A percentile compares a stretch with the other conserved stretches of the same genome.
Evolutionary conservation across 2,888 invertebrate species (phyloP).

Genomic region (Trilocha varians): DNA sequence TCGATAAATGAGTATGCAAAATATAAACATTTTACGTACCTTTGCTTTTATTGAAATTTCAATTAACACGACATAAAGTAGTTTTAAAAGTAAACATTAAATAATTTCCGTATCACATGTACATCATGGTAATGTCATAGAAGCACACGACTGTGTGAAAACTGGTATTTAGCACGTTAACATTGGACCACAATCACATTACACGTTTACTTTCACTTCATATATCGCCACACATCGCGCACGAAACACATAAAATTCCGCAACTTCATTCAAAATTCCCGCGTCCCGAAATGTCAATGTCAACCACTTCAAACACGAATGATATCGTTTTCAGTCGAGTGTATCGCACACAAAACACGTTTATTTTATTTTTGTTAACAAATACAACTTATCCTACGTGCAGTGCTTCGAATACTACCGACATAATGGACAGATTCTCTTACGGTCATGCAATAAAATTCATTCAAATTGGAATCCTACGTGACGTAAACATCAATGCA

Average conservation of each 20-base stretch:
- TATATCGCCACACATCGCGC: constrained; percentile 20
- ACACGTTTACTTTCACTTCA: constrained; percentile 54
- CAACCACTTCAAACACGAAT: constrained; percentile 23
- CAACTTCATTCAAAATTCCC: constrained; percentile 43
- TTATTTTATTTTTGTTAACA: constrained; percentile 10
- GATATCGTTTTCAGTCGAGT: too few species aligned
- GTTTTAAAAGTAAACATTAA: neutral
- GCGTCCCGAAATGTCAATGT: constrained; percentile 53
- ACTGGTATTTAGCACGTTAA: constrained; percentile 32
- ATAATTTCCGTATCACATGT: neutral
- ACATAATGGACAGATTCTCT: constrained; percentile 25
- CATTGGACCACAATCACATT: constrained; percentile 33
- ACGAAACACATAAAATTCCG: constrained; percentile 10
- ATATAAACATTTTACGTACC: too few species aligned
- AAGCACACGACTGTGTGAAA: constrained; percentile 17
- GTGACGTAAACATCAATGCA: constrained; percentile 31
- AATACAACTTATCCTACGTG: constrained; percentile 5
- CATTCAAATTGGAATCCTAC: constrained; percentile 23
- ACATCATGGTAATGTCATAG: constrained; percentile 6
- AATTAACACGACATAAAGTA: too few species aligned
- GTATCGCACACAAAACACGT: constrained; percentile 20
- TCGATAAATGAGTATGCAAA: too few species aligned
- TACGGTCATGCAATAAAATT: constrained; percentile 23
- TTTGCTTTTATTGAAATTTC: too few species aligned
- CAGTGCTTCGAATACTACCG: constrained; percentile 13